Conservation (phyloP, 2,797 vertebrate genomes). For the Sebastes umbrosus region DNA sequence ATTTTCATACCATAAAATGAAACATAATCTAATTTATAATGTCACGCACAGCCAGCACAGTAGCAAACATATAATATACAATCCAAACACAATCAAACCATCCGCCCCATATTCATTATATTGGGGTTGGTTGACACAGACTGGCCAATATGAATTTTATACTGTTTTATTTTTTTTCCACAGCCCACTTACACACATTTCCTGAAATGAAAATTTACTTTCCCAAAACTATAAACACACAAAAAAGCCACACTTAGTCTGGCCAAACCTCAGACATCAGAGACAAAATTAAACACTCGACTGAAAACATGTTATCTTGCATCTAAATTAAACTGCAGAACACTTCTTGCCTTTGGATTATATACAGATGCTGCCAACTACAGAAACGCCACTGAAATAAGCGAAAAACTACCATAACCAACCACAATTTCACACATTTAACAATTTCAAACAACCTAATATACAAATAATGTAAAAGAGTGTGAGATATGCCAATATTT, state of each 20-base stretch:
- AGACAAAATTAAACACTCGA: constrained; percentile 55
- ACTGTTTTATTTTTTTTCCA: constrained; percentile 28
- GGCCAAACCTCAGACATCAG: constrained; percentile 64
- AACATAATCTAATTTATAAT: neutral
- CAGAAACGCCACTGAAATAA: neutral
- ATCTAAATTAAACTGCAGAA: constrained; percentile 39
- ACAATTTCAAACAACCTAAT: neutral
- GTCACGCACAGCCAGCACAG: neutral
- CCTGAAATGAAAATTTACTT: constrained; percentile 60
- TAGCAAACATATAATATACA: constrained; percentile 2
- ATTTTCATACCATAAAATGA: constrained; percentile 9
- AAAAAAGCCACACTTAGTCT: constrained; percentile 43
- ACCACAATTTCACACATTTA: neutral
- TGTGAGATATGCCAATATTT: neutral
- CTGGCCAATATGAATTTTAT: constrained; percentile 7
- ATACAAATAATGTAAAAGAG: neutral
- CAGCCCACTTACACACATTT: constrained; percentile 27
- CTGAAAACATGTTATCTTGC: constrained; percentile 67
- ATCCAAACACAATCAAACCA: constrained; percentile 15
- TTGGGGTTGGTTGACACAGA: neutral
- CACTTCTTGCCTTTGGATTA: constrained; percentile 9
- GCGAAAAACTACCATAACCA: neutral
- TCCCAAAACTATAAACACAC: constrained; percentile 47
- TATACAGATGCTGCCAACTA: constrained; percentile 6
- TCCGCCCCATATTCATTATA: constrained; percentile 18